Base-by-base conservation (phyloP, 2,113 vertebrate genomes). In the Gadus chalcogrammus region DNA sequence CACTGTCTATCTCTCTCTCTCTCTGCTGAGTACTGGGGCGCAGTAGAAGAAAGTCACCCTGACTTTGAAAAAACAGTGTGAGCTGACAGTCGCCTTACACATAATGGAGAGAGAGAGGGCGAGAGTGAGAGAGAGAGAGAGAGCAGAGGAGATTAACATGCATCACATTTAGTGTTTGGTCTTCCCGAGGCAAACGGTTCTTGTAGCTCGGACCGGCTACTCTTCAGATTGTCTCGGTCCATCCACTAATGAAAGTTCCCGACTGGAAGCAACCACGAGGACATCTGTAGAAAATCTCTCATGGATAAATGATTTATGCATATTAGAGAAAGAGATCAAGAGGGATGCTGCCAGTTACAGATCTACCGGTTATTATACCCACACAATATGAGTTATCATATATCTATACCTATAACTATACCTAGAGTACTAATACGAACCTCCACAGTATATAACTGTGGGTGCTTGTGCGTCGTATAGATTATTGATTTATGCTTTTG, bases 11-110 rank as follows among this genome's bases (percentile, higher is more conserved):
- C 68, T 38, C 20, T 17, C 59, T 17, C 59, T 61, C 17, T 18
- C 38, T 61, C 42, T 53, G 18, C 42, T 27, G 15, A 55, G 1
- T 24, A 73, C 71, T 16, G 16, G 65, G 60, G 72, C 73, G 22
- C 38, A 1, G 65, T 18, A 15, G 71, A 31, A 80, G 82, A 90
- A 91, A 88, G 89, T 91, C 89, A 91, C 89, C 88, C 86, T 88
- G 89, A 91, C 88, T 84, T 91, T 89, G 85, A 87, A 72, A 70
- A 82, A 85, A 76, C 82, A 67, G 66, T 53, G 24, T 70, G 77
- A 70, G 72, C 71, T 28, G 75, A 85, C 75, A 64, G 73, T 58
- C 66, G 70, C 73, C 73, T 71, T 53, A 48, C 77, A 70, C 80
- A 73, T 86, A 84, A 86, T 81, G 59, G 66, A 84, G 87, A 67